Base-by-base conservation (phyloP, 92 coral and sea anemone species). In the Siderastrea radians region DNA sequence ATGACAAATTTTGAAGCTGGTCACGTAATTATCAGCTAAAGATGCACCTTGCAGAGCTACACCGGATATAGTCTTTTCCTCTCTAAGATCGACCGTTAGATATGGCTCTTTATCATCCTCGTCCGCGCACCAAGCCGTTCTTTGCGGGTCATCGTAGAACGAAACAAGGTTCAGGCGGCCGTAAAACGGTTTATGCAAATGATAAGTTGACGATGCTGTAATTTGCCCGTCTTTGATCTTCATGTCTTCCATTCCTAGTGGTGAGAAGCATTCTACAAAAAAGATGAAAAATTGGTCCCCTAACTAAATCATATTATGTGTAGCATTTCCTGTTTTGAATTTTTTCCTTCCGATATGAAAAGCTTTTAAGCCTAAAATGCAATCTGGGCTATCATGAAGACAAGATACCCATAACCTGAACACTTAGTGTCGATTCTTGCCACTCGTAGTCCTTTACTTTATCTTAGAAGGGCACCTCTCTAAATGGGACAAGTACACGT, bases 181-280 rank as follows among this genome's bases (percentile, higher is more conserved):
- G 83, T 98, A 98, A 85, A 80, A 96, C 15, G 99, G 95, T 50
- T 98, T 96, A 81, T 98, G 99, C 59, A 94, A 91, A 14, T 89
- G 84, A 57, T 92, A 90, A 12, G 92, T 91, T 44, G 99, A 98
- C 14, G 98, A 96, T 19, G 99, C 98, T 49, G 98, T 95, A 12
- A 98, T 69, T 82, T 98, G 98, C 47, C 88, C 96, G 66, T 98
- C 98, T 45, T 84, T 93, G 69, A 98, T 89, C 74, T 96, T 94
- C 91, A 98, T 90, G 87, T 92, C 94, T 87, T 98, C 99, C 99
- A 98, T 98, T 47, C 99, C 99, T 52, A 98, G 93, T 4, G 99
- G 96, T 6, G 94, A 59, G 77, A 94, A 98, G 71, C 99, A 98
- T 84, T 98, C 99, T 97, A 78, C 57, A 80, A 19, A 74, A 9